Percentiles rank a stretch among this genome's conserved stretches.
Conservation (phyloP, 2,797 vertebrate genomes). For the Cyclura pinguis region DNA sequence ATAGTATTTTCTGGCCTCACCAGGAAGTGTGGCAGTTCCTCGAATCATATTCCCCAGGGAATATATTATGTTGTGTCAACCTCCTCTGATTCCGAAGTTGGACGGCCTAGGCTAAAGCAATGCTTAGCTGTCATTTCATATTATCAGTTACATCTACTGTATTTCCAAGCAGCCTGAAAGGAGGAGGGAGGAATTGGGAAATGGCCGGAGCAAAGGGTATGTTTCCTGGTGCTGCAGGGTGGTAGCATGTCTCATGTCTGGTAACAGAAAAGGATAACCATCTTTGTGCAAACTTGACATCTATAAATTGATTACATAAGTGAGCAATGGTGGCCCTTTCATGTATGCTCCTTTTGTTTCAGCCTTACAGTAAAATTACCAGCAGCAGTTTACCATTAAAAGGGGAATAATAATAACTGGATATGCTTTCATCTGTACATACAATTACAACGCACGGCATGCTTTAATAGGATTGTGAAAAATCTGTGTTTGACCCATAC, state of each 20-base stretch:
- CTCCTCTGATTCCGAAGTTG: slow-evolving; percentile 64
- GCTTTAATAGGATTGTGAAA: slow-evolving; percentile 87
- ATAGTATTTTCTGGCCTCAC: background rate
- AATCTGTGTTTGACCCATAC: slow-evolving; percentile 85
- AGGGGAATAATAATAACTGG: slow-evolving; percentile 85
- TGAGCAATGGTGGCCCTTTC: slow-evolving; percentile 86
- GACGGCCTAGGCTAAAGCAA: slow-evolving; percentile 41
- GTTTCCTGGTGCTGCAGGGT: slow-evolving; percentile 71
- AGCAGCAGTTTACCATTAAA: slow-evolving; percentile 89
- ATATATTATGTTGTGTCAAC: slow-evolving; percentile 9
- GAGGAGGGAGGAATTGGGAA: slow-evolving; percentile 6
- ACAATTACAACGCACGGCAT: slow-evolving; percentile 84
- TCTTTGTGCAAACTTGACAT: slow-evolving; percentile 80
- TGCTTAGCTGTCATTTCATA: slow-evolving; percentile 72
- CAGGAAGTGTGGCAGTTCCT: background rate
- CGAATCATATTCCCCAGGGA: background rate
- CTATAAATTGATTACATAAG: slow-evolving; percentile 85
- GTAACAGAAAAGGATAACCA: slow-evolving; percentile 81
- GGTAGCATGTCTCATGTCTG: slow-evolving; percentile 77
- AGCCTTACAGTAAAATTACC: slow-evolving; percentile 84
- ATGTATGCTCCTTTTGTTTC: slow-evolving; percentile 80
- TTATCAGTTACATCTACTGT: slow-evolving; percentile 77
- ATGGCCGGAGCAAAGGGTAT: slow-evolving; percentile 25
- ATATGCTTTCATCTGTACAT: slow-evolving; percentile 88
- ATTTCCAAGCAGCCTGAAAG: slow-evolving; percentile 52